Conservation (phyloP, 2,888 invertebrate genomes). For the Malthinus seriepunctatus region DNA sequence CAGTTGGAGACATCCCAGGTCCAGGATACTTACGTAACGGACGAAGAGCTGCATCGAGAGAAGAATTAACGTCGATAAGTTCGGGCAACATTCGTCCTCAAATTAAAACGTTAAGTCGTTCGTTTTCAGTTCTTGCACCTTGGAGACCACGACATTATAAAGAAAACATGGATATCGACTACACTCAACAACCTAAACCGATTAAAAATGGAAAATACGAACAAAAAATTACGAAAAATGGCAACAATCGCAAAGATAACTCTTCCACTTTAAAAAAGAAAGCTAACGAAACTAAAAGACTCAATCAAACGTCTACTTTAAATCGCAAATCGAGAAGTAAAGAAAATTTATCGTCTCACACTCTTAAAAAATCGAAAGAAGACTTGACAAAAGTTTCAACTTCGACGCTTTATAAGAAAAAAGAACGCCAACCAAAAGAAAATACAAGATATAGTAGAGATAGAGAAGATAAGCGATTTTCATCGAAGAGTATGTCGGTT, state of each 20-base stretch:
- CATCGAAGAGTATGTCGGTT: slow-evolving; percentile 64
- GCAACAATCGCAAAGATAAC: slow-evolving; percentile 48
- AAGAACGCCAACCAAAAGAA: slow-evolving; percentile 56
- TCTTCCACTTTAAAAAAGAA: slow-evolving; percentile 53
- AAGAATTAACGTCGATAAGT: slow-evolving; percentile 71
- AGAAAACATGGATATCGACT: slow-evolving; percentile 78
- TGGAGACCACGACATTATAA: slow-evolving; percentile 78
- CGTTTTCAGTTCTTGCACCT: slow-evolving; percentile 82
- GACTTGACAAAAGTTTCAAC: slow-evolving; percentile 45
- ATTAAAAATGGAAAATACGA: slow-evolving; percentile 53
- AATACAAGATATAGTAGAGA: slow-evolving; percentile 49
- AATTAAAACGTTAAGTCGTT: slow-evolving; percentile 74
- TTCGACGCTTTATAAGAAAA: slow-evolving; percentile 52
- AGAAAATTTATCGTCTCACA: slow-evolving; percentile 44
- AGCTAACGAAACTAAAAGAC: slow-evolving; percentile 54
- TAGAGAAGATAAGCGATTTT: slow-evolving; percentile 46
- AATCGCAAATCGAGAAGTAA: slow-evolving; percentile 54
- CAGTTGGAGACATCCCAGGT: slow-evolving; percentile 83
- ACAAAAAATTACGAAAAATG: slow-evolving; percentile 44
- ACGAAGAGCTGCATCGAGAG: slow-evolving; percentile 69
- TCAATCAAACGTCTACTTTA: slow-evolving; percentile 51
- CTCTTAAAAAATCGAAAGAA: slow-evolving; percentile 45
- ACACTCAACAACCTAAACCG: slow-evolving; percentile 66
- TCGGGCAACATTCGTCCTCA: slow-evolving; percentile 65
- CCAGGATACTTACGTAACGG: slow-evolving; percentile 61